Base-by-base conservation (phyloP, 2,888 invertebrate species). In the Drosophila monieri region DNA sequence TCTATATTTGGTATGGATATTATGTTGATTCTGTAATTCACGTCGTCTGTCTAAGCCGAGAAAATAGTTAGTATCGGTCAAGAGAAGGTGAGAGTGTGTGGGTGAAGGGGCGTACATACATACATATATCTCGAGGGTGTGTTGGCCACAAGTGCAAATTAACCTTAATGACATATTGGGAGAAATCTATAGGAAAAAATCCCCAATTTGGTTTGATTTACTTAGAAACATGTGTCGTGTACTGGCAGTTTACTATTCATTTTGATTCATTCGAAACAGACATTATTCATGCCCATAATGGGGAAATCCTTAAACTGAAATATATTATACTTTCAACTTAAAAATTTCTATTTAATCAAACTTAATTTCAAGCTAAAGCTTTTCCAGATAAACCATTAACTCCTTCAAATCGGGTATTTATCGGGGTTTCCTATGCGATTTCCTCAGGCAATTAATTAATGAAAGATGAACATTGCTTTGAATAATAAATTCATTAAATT, bases 1-100 rank as follows among this genome's bases (percentile, higher is more conserved):
- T 66, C 67, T 67, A 51, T 53, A 46, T 54, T 74, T 77, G 47
- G 65, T 65, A 55, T 65, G 64, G 64, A 23, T 25, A 62, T 62
- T 64, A 64, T 64, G 64, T 64, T 62, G 53, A 62, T 62, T 64
- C 62, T 53, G 62, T 64, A 62, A 53, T 64, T 64, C 46, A 53
- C 64, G 64, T 64, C 61, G 60, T 44, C 62, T 43, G 21, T 18
- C 30, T 2, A 14, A 25, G 51, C 10, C 46, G 47, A 39, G 30
- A 46, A 32, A 52, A 14, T 35, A 21, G 14, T 18, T 15, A 10
- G 3, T 21, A 10, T 18, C 41, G 12, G n/a, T n/a, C 1, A n/a
- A n/a, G 12, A 10, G 18, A 43, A 37, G 27, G 14, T 47, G 1
- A 15, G 14, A 6, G 14, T 43, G 35, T 43, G 39, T 35, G 14